phyloP scores from a whole-genome alignment of 2,113 vertebrate species.

The Crotalus tigris region DNA sequence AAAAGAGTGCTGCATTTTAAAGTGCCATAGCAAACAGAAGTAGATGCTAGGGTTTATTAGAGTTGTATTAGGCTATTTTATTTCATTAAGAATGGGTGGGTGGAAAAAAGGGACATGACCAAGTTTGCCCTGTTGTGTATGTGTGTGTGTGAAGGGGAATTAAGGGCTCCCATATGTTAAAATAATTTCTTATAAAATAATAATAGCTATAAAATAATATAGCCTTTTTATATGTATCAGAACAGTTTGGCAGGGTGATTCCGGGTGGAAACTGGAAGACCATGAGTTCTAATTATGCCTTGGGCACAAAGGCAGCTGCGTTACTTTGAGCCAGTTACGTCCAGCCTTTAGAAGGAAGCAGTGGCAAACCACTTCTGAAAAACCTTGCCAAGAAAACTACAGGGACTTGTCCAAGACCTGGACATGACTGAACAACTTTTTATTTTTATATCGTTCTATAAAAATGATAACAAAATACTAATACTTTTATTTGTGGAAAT shows the following conservation, averaged over 20 bases:
- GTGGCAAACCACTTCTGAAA: background rate
- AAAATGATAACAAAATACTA: background rate
- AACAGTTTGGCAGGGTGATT: background rate
- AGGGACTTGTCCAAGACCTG: background rate
- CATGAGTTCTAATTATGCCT: background rate
- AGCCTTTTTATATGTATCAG: background rate
- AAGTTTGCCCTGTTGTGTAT: slow-evolving; percentile 20
- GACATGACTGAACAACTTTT: background rate
- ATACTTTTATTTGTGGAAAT: background rate
- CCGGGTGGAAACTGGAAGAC: background rate
- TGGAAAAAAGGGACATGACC: background rate
- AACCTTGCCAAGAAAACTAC: background rate
- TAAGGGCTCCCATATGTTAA: background rate
- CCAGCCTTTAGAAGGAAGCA: background rate
- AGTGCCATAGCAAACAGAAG: background rate
- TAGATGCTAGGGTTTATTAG: background rate
- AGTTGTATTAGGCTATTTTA: background rate
- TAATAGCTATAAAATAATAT: too few relatives aligned
- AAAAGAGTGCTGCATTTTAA: background rate
- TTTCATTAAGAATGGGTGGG: background rate
- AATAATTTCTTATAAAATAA: background rate
- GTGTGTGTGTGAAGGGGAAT: background rate
- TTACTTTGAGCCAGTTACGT: too few relatives aligned
- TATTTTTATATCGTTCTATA: background rate
- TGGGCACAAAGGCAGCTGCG: background rate